Conservation (phyloP, 1,140 invertebrate species). For the Bicyclus anynana region DNA sequence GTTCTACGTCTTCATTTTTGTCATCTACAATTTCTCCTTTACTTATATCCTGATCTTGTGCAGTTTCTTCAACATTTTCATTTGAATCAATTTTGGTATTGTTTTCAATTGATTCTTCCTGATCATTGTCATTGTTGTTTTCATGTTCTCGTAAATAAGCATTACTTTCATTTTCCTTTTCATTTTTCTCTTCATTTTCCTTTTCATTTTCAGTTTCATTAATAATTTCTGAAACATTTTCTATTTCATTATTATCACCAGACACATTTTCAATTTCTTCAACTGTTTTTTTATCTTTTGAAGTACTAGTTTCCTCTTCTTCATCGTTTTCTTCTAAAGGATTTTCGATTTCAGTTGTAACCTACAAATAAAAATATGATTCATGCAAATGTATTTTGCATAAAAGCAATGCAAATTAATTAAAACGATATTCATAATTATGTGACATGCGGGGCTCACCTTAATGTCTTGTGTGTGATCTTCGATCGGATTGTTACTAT, state of each 20-base stretch:
- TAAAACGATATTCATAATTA: conserved; percentile 36
- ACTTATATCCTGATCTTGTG: neutral
- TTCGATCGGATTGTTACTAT: conserved; percentile 28
- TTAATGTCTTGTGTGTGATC: conserved; percentile 30
- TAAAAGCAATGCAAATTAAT: conserved; percentile 69
- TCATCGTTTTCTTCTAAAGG: conserved; percentile 29
- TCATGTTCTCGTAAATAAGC: neutral
- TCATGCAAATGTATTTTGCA: conserved; percentile 64
- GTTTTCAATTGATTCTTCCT: neutral
- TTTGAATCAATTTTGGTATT: conserved; percentile 7
- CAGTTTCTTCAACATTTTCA: neutral
- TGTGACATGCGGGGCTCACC: conserved; percentile 58
- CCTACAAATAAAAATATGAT: conserved; percentile 68
- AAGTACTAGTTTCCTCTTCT: conserved; percentile 22
- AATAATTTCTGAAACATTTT: conserved; percentile 5
- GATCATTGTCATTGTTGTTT: conserved; percentile 1
- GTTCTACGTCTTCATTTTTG: conserved; percentile 5
- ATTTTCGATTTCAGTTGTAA: conserved; percentile 30
- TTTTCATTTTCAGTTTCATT: conserved; percentile 20
- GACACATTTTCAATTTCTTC: conserved; percentile 5
- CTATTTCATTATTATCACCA: conserved; percentile 22
- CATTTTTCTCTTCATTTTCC: conserved; percentile 14
- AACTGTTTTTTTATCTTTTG: conserved; percentile 18
- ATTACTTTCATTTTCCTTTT: conserved; percentile 8
- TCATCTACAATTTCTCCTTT: conserved; percentile 13